Percentiles rank a stretch among this genome's conserved stretches.
Conservation (phyloP, 1,140 invertebrate species). For the Tetranychus urticae region DNA sequence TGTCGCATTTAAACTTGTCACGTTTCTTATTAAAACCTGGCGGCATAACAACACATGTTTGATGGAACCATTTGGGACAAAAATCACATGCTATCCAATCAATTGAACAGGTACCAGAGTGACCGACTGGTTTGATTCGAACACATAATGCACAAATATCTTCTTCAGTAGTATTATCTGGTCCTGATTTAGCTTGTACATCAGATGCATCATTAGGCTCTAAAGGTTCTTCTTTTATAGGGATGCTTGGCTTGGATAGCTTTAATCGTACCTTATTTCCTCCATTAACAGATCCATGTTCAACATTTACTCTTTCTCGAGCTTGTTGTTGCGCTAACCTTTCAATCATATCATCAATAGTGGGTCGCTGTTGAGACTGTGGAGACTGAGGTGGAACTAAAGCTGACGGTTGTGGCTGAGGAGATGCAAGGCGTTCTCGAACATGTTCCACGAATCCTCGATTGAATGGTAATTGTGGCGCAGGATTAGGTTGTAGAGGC, state of each 20-base stretch:
- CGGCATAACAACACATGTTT: not conserved
- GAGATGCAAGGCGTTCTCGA: not conserved
- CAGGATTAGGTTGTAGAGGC: too few species aligned
- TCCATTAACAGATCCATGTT: not conserved
- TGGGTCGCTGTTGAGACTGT: conserved; percentile 24
- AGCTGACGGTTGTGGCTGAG: not conserved
- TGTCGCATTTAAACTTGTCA: too few species aligned
- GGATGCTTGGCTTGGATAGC: too few species aligned
- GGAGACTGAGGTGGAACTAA: not conserved
- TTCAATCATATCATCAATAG: conserved; percentile 46
- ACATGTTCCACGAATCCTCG: too few species aligned
- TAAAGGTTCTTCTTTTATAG: not conserved
- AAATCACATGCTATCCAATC: not conserved
- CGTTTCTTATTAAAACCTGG: too few species aligned
- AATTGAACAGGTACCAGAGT: not conserved
- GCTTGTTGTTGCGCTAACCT: conserved; percentile 31
- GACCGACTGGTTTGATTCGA: not conserved
- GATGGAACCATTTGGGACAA: not conserved
- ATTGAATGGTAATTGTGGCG: too few species aligned
- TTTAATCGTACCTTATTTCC: not conserved
- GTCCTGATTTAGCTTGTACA: not conserved
- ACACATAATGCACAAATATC: not conserved
- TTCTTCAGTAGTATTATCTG: not conserved
- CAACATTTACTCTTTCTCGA: conserved; percentile 11
- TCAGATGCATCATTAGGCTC: not conserved